Conservation (phyloP, 2,888 invertebrate species). For the Podotricha telesiphe region DNA sequence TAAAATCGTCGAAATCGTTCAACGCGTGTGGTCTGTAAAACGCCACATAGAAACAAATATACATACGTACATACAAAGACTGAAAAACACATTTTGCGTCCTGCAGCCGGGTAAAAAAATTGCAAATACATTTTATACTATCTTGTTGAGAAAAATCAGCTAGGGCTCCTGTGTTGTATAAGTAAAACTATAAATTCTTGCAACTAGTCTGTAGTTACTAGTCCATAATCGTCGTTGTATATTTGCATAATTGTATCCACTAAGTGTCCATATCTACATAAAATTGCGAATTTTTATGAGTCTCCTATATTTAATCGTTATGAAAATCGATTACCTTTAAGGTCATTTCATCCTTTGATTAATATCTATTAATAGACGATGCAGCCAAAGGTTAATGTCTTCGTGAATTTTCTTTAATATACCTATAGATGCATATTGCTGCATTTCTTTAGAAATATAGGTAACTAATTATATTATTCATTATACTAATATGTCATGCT, state of each 20-base stretch:
- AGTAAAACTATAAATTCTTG: conserved; percentile 67
- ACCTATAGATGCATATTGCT: no score
- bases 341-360: conserved; percentile 29
- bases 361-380: conserved; percentile 29
- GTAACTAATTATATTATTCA: no score
- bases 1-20: no score
- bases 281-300: conserved; percentile 76
- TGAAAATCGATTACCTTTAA: conserved; percentile 55
- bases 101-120: no score
- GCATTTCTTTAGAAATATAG: no score
- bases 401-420: not conserved
- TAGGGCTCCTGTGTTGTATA: conserved; percentile 39
- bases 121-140: conserved; percentile 50
- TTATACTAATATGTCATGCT: no score
- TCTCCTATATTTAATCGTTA: conserved; percentile 69
- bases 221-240: conserved; percentile 73
- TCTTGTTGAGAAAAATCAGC: conserved; percentile 52
- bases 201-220: conserved; percentile 74
- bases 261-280: conserved; percentile 80
- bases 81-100: no score
- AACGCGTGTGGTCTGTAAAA: no score
- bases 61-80: no score
- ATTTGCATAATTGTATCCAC: conserved; percentile 80
- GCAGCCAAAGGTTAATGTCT: not conserved
- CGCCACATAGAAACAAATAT: no score